Base-by-base conservation (phyloP, 2,113 vertebrate species). In the Rhinolophus sinicus region DNA sequence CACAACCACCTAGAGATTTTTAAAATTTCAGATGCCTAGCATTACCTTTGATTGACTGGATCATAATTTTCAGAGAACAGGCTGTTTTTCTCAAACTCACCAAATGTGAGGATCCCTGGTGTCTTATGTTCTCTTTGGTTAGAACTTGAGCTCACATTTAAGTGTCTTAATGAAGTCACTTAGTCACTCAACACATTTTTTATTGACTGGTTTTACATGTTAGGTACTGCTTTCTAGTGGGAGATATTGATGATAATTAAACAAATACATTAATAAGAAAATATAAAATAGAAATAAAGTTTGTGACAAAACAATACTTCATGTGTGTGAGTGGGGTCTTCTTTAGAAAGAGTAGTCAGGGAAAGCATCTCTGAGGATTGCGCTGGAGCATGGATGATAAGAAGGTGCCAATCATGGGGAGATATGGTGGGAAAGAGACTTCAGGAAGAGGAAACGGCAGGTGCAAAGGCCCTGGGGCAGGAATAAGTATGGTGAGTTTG, bases 11-110 rank as follows among this genome's bases (percentile, higher is more conserved):
- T n/a, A 47, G 54, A 22, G 56, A n/a, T 0, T 21, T 60, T 24
- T 22, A 65, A 33, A 8, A 44, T 47, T 47, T 24, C 13, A 4
- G 44, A n/a, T 19, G 24, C n/a, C 24, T 60, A 28, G 3, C 16
- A 7, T 16, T 2, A 22, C n/a, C 52, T 67, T 28, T 62, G 15
- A 62, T 0, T 8, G 16, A 4, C 9, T 58, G 83, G 47, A 2
- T n/a, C 0, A 0, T 6, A 15, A 21, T 14, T 10, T 47, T 72
- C 24, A 7, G 75, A 22, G 35, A 47, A 15, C 1, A 9, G 35
- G 9, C 19, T 75, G 35, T n/a, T 35, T 65, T 65, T 13, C n/a
- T 56, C 56, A 65, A 1, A 28, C 9, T 67, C 60, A 50, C 26
- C 54, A 47, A 54, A 26, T 40, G 16, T 9, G 35, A 62, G 44